A percentile compares a stretch with the other conserved stretches of the same genome.
Conservation (phyloP, 2,797 vertebrate genomes). For the Orestias chungarensis region DNA sequence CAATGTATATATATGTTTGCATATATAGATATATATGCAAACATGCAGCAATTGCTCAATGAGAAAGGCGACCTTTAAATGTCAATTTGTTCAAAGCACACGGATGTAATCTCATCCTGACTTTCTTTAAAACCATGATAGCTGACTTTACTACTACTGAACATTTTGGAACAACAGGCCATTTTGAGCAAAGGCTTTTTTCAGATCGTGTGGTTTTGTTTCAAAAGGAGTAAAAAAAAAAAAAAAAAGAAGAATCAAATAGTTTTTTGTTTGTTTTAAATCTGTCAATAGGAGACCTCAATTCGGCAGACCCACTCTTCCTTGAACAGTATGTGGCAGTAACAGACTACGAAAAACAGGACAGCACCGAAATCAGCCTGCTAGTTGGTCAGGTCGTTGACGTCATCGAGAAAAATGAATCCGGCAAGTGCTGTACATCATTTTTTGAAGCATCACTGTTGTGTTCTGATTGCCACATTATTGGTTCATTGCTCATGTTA, state of each 20-base stretch:
- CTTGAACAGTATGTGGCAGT: constrained; percentile 97
- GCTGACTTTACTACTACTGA: constrained; percentile 3
- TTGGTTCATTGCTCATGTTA: not conserved
- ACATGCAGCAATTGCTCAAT: constrained; percentile 13
- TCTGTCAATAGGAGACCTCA: constrained; percentile 81
- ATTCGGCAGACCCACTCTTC: constrained; percentile 87
- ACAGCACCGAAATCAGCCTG: constrained; percentile 97
- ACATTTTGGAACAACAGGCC: not conserved
- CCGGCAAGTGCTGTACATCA: constrained; percentile 77
- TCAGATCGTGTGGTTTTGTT: not conserved
- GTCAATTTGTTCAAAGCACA: constrained; percentile 32
- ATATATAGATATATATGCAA: too few relatives aligned
- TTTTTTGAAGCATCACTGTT: not conserved
- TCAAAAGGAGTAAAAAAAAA: not conserved
- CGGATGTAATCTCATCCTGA: constrained; percentile 6
- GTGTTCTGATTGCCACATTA: not conserved
- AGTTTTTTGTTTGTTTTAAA: constrained; percentile 10
- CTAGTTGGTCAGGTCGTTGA: constrained; percentile 95
- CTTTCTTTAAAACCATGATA: constrained; percentile 13
- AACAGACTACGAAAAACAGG: constrained; percentile 96
- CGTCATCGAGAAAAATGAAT: constrained; percentile 99
- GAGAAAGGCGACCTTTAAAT: constrained; percentile 35
- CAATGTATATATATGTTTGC: too few relatives aligned
- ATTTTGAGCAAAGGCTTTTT: constrained; percentile 52
- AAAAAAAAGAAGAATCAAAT: constrained; percentile 4